Conservation (phyloP, 2,797 vertebrate species). For the Pseudochirops cupreus region DNA sequence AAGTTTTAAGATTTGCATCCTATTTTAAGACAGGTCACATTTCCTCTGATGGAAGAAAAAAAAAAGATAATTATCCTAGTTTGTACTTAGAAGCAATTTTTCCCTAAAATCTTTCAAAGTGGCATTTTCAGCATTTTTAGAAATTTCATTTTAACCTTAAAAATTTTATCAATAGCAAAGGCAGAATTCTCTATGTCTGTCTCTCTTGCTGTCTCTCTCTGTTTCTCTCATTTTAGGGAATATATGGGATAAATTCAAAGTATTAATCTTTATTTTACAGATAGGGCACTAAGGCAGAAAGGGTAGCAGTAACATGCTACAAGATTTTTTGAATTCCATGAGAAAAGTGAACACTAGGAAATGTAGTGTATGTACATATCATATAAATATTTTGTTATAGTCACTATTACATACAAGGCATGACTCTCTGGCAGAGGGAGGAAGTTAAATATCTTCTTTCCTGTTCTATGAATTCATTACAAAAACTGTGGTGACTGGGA, state of each 20-base stretch:
- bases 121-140: slow-evolving; percentile 11
- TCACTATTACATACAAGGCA: neutral
- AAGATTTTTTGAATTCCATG: slow-evolving; percentile 19
- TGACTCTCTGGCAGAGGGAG: slow-evolving; percentile 13
- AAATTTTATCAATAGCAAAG: slow-evolving; percentile 16
- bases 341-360: neutral
- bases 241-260: slow-evolving; percentile 44
- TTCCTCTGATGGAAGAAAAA: slow-evolving; percentile 38
- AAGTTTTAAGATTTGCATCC: neutral
- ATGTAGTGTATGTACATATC: neutral
- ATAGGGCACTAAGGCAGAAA: slow-evolving; percentile 12
- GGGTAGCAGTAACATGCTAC: neutral
- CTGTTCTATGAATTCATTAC: neutral
- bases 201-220: no score
- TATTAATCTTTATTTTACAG: slow-evolving; percentile 23
- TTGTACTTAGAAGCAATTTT: slow-evolving; percentile 26
- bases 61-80: neutral
- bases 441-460: slow-evolving; percentile 31
- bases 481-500: neutral
- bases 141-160: slow-evolving; percentile 35
- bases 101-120: slow-evolving; percentile 32
- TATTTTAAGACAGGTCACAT: neutral
- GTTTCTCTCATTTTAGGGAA: neutral
- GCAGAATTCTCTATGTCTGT: neutral
- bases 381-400: neutral